Evolutionary conservation across 2,888 invertebrate genomes (phyloP), one percentile per base, ranked within the genome.

Genomic region (Orthosia gothica): DNA sequence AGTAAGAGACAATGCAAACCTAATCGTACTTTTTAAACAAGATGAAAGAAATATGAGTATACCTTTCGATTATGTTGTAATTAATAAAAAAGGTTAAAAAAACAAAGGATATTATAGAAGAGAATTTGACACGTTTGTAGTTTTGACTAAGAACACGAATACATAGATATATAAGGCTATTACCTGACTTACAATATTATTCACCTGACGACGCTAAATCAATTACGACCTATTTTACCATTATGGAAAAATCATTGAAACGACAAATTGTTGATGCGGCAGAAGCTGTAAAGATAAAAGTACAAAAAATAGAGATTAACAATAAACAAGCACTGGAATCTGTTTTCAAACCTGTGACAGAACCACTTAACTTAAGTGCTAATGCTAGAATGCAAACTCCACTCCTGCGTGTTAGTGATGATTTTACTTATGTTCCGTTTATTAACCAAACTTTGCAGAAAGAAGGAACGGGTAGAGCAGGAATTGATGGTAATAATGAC

Each of bases 211-310:
- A 40, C 40, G 40, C 40, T 40, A 9, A 40, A 40, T 40, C 40
- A 9, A 40, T 40, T n/a, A n/a, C n/a, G n/a, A n/a, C n/a, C n/a
- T n/a, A n/a, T n/a, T n/a, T n/a, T n/a, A n/a, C n/a, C n/a, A n/a
- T 1, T 5, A 63, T 63, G 63, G 50, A 63, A 50, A 63, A 63
- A 63, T n/a, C n/a, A n/a, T n/a, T n/a, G n/a, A n/a, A n/a, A n/a
- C n/a, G n/a, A n/a, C n/a, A n/a, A n/a, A n/a, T n/a, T n/a, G n/a
- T n/a, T n/a, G n/a, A n/a, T n/a, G n/a, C n/a, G n/a, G 5, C 5
- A 32, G 32, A 32, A 32, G 32, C 32, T 32, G 32, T 32, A 7
- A 32, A 32, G 32, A 32, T 7, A 7, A 32, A 32, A 32, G 7
- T 32, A 7, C 7, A 7, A 32, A 32, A 7, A 32, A 2, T 11